Evolutionary conservation across 2,797 vertebrate genomes (phyloP).

Genomic region (Sebastes kiyomatsui): DNA sequence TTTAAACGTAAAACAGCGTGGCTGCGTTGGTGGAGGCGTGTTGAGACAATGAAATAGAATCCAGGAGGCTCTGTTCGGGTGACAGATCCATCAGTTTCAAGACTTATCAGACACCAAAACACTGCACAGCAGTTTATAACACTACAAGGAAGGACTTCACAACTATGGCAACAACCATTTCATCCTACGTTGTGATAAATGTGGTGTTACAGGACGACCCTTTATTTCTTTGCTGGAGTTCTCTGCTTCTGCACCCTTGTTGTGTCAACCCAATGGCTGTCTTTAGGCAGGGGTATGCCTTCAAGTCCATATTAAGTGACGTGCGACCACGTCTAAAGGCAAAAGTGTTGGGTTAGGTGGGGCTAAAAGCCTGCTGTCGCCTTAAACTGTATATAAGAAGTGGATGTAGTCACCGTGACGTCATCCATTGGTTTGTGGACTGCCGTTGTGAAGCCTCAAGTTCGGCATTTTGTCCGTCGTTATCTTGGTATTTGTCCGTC

Average conservation of each 20-base stretch:
- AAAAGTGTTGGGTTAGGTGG: background rate
- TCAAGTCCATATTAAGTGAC: background rate
- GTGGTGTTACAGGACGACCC: background rate
- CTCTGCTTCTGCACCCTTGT: background rate
- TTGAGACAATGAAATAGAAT: conserved; percentile 1
- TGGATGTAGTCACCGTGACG: too few relatives aligned
- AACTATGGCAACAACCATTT: background rate
- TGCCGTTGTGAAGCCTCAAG: too few relatives aligned
- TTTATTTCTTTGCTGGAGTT: background rate
- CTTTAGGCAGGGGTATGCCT: background rate
- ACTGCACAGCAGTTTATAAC: background rate
- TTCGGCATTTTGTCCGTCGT: too few relatives aligned
- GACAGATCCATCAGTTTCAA: background rate
- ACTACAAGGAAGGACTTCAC: background rate
- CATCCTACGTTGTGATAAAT: background rate
- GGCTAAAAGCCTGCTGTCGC: background rate
- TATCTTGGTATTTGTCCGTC: too few relatives aligned
- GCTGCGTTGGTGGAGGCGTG: background rate
- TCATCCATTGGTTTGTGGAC: too few relatives aligned
- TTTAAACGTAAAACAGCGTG: background rate
- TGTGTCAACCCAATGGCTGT: background rate
- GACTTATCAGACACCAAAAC: background rate
- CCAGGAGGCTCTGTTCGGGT: background rate
- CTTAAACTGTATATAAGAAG: too few relatives aligned
- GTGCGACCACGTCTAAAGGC: background rate